Evolutionary conservation across 1,140 invertebrate species (phyloP).

Genomic region (Saxidomus purpurata): DNA sequence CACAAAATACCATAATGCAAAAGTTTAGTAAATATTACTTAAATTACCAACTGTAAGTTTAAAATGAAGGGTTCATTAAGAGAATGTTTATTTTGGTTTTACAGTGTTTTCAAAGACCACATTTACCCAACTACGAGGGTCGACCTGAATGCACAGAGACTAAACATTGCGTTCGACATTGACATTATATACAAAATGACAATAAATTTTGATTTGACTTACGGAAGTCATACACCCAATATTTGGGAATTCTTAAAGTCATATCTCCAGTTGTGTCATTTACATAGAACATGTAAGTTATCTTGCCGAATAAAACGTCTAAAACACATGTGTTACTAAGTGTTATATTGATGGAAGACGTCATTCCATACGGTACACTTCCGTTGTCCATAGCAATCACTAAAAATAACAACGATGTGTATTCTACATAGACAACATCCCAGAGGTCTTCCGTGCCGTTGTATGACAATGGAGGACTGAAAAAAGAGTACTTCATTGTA

Average conservation of each 20-base stretch:
- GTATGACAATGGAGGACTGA: slow-evolving; percentile 51
- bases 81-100: too few species aligned
- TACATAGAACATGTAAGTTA: slow-evolving; percentile 60
- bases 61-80: too few species aligned
- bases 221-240: slow-evolving; percentile 73
- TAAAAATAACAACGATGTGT: slow-evolving; percentile 67
- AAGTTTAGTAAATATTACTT: too few species aligned
- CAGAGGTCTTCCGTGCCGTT: slow-evolving; percentile 67
- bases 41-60: too few species aligned
- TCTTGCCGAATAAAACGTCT: slow-evolving; percentile 68
- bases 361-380: slow-evolving; percentile 62
- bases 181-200: too few species aligned
- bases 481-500: too few species aligned
- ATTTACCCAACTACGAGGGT: too few species aligned
- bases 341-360: slow-evolving; percentile 58
- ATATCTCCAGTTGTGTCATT: slow-evolving; percentile 63
- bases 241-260: slow-evolving; percentile 67
- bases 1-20: too few species aligned
- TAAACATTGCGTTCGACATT: too few species aligned
- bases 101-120: too few species aligned
- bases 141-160: too few species aligned
- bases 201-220: slow-evolving; percentile 55
- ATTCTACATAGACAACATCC: slow-evolving; percentile 61
- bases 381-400: slow-evolving; percentile 72
- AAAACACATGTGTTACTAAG: slow-evolving; percentile 75